These are phyloP conservation scores for Grammomys dolichurus DNA, from an alignment of 2,113 vertebrate genomes.

Conservation along the genomic window DNA sequence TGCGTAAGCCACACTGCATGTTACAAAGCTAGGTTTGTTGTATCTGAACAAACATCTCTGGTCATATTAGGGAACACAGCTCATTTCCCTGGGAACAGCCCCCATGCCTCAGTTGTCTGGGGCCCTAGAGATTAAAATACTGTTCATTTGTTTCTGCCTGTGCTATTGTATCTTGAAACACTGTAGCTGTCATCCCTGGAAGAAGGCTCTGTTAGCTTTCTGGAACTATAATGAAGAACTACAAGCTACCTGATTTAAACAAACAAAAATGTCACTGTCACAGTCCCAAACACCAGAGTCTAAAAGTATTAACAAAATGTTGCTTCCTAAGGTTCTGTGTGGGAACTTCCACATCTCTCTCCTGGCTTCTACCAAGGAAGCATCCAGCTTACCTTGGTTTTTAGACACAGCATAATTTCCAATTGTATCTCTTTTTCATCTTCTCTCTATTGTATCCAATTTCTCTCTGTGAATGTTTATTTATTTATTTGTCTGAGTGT, in stretches of 20 bases:
- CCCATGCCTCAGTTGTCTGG: background rate
- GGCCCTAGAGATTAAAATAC: background rate
- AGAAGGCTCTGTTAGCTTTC: background rate
- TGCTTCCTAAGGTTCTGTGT: background rate
- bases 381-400: background rate
- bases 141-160: background rate
- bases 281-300: background rate
- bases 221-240: background rate
- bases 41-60: slow-evolving; percentile 27
- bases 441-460: background rate
- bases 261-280: background rate
- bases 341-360: background rate
- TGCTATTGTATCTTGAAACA: background rate
- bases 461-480: background rate
- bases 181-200: background rate
- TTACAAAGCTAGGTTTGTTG: background rate
- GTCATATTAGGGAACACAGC: background rate
- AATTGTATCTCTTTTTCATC: background rate
- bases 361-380: background rate
- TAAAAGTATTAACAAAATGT: background rate
- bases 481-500: background rate
- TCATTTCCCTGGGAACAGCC: background rate
- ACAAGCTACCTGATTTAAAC: background rate
- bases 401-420: background rate
- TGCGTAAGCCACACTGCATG: background rate